Conservation (phyloP, 2,113 vertebrate genomes). For the Puffinus mauretanicus region DNA sequence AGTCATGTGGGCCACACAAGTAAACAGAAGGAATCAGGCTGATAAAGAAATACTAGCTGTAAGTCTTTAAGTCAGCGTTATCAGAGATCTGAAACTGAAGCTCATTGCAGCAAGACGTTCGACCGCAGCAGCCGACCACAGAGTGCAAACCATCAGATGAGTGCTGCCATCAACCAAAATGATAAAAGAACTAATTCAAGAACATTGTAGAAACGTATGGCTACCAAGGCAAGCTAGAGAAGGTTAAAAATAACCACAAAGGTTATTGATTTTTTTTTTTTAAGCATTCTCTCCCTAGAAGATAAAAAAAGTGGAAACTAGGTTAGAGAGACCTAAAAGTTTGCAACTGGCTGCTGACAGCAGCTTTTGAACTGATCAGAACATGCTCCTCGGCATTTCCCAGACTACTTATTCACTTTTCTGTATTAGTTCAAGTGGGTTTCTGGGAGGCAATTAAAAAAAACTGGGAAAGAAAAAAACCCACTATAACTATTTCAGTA, state of each 20-base stretch:
- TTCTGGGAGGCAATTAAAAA: conserved; percentile 3
- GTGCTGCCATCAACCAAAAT: not conserved
- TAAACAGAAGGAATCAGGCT: not conserved
- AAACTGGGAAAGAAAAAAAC: not conserved
- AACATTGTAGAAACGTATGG: not conserved
- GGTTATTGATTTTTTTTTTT: not conserved
- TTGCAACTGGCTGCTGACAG: not conserved
- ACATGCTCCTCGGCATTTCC: not conserved
- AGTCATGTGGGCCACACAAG: accelerated
- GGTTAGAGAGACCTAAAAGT: not conserved
- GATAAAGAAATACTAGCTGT: accelerated
- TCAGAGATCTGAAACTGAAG: not conserved
- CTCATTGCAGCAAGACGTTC: no score
- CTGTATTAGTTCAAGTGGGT: not conserved
- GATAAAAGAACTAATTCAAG: not conserved
- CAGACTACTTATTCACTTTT: not conserved
- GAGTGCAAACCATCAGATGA: not conserved
- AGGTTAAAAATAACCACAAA: conserved; percentile 2
- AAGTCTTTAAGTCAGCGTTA: not conserved
- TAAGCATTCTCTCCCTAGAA: not conserved
- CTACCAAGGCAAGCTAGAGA: not conserved
- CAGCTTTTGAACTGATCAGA: not conserved
- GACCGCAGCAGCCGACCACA: accelerated
- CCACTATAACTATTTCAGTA: not conserved
- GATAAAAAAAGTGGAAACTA: not conserved